Evolutionary conservation across 2,113 vertebrate genomes (phyloP).

Genomic region (Ochotona princeps): DNA sequence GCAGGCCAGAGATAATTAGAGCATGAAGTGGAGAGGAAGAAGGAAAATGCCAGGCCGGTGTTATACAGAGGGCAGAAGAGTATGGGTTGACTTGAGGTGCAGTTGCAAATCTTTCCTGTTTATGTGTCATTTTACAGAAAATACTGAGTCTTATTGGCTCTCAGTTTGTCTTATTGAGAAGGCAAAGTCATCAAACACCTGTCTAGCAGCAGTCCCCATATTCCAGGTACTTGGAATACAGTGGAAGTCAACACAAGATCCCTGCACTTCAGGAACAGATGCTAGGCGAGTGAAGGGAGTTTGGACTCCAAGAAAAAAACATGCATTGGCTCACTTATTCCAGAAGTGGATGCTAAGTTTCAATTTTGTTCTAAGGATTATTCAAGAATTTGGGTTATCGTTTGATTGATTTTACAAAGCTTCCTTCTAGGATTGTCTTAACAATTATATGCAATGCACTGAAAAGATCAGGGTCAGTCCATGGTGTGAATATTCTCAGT

Average conservation of each 20-base stretch:
- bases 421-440: neutral
- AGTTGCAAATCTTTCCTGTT: neutral
- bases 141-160: no score
- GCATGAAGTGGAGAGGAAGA: neutral
- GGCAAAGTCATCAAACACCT: neutral
- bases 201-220: neutral
- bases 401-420: neutral
- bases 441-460: neutral
- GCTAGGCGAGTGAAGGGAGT: neutral
- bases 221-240: neutral
- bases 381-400: neutral
- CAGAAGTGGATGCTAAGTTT: neutral
- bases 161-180: neutral
- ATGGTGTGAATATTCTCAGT: neutral
- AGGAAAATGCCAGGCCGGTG: neutral
- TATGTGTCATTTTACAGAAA: neutral
- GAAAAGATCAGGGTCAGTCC: neutral
- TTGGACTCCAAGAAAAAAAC: neutral
- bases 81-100: fast-evolving
- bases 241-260: neutral
- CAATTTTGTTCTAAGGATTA: neutral
- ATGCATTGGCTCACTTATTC: neutral
- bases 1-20: neutral
- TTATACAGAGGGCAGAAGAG: neutral
- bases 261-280: conserved; percentile 6